These are phyloP conservation scores for Pseudomyrmex dendroicus DNA, from an alignment of 1,140 invertebrate species.

Conservation along the genomic window DNA sequence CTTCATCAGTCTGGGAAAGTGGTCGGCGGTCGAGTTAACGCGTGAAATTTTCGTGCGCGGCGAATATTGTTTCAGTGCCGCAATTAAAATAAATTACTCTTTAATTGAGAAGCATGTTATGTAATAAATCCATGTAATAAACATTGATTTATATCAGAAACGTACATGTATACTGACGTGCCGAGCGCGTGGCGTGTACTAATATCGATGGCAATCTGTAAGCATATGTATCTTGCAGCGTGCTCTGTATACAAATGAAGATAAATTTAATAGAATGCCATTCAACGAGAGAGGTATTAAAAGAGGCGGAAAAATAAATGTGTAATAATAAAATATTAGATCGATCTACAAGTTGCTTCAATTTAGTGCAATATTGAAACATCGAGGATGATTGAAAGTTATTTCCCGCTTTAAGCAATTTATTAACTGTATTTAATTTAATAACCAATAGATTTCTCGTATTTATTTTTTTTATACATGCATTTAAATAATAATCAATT, in stretches of 20 bases:
- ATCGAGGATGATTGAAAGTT: constrained; percentile 12
- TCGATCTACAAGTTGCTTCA: background rate
- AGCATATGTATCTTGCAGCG: background rate
- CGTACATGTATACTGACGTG: no score
- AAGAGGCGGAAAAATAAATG: background rate
- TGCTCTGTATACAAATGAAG: background rate
- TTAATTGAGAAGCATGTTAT: constrained; percentile 57
- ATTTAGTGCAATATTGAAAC: background rate
- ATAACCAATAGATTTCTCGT: background rate
- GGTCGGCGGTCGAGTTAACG: background rate
- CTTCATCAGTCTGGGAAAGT: background rate
- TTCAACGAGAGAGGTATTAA: background rate
- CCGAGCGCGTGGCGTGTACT: background rate
- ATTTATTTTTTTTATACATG: background rate
- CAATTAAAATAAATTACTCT: constrained; percentile 44
- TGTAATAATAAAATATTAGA: constrained; percentile 9
- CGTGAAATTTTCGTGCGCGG: background rate
- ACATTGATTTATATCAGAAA: constrained; percentile 32
- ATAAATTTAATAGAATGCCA: constrained; percentile 4
- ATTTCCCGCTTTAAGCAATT: background rate
- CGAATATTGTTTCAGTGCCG: background rate
- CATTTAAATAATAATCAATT: constrained; percentile 36
- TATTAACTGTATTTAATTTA: constrained; percentile 3
- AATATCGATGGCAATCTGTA: constrained; percentile 49
- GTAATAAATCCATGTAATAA: constrained; percentile 54